Percentiles rank a stretch among this genome's conserved stretches.
These are phyloP conservation scores for Drosophila varians DNA, from an alignment of 1,140 invertebrate genomes.

Conservation along the genomic window DNA sequence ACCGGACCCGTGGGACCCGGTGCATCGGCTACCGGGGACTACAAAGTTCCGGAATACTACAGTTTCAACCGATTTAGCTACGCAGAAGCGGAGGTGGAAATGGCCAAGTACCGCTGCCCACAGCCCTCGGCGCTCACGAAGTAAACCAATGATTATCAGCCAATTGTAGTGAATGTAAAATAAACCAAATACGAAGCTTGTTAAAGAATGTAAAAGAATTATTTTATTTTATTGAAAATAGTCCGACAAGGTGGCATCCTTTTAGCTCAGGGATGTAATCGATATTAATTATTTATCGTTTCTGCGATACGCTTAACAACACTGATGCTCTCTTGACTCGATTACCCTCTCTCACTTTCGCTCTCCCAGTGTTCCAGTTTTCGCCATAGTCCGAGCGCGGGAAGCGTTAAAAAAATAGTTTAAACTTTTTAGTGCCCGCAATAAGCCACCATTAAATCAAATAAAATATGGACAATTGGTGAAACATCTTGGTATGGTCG, in stretches of 20 bases:
- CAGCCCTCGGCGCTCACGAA: constrained; percentile 85
- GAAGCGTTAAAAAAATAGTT: constrained; percentile 17
- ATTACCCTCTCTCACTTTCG: constrained; percentile 33
- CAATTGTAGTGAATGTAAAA: constrained; percentile 19
- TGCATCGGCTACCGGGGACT: constrained; percentile 88
- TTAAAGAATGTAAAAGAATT: constrained; percentile 15
- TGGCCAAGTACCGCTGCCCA: constrained; percentile 90
- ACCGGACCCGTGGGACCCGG: constrained; percentile 88
- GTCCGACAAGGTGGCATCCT: background rate
- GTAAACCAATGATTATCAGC: constrained; percentile 23
- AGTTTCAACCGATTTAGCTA: constrained; percentile 91
- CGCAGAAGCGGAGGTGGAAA: constrained; percentile 93
- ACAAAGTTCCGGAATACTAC: constrained; percentile 95
- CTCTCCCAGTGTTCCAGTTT: constrained; percentile 53
- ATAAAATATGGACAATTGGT: background rate
- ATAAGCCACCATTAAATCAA: background rate
- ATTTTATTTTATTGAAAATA: constrained; percentile 7
- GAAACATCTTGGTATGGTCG: too few species aligned
- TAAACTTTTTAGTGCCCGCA: background rate
- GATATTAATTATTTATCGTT: background rate
- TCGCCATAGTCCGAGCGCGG: constrained; percentile 46
- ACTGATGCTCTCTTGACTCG: background rate
- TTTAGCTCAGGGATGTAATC: background rate
- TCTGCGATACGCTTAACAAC: background rate
- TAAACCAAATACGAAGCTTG: constrained; percentile 39